Percentiles rank a stretch among this genome's conserved stretches.
Conservation (phyloP, 64 coral and sea anemone genomes). For the Catalaphyllia jardinei region DNA sequence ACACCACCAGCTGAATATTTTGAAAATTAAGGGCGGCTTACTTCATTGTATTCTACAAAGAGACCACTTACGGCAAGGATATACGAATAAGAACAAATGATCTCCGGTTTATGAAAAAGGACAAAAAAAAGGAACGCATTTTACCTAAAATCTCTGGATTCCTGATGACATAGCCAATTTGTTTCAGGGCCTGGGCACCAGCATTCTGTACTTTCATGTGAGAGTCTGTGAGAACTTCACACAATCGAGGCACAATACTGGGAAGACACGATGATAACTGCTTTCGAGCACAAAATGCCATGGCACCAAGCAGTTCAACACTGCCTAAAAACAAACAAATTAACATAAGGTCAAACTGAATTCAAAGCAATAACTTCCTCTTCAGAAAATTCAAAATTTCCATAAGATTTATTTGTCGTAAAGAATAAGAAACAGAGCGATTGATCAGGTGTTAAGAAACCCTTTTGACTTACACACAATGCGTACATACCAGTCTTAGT, state of each 20-base stretch:
- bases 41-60: too few species aligned
- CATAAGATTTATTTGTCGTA: too few species aligned
- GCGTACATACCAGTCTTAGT: constrained; percentile 83
- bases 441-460: too few species aligned
- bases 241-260: constrained; percentile 87
- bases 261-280: constrained; percentile 95
- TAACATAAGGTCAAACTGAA: not conserved
- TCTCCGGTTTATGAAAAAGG: too few species aligned
- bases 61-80: too few species aligned
- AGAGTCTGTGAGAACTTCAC: constrained; percentile 91
- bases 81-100: too few species aligned
- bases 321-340: constrained; percentile 55
- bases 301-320: constrained; percentile 92
- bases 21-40: too few species aligned
- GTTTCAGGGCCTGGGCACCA: constrained; percentile 91
- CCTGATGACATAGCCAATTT: constrained; percentile 94
- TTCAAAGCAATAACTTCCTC: not conserved
- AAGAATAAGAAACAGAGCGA: too few species aligned
- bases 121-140: not conserved
- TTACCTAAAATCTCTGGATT: constrained; percentile 97
- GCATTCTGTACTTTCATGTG: constrained; percentile 94
- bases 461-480: not conserved
- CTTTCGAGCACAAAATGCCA: constrained; percentile 97
- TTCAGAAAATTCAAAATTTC: too few species aligned
- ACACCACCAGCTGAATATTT: too few species aligned